Evolutionary conservation across 2,113 vertebrate species (phyloP).

Genomic region (Melozone crissalis): DNA sequence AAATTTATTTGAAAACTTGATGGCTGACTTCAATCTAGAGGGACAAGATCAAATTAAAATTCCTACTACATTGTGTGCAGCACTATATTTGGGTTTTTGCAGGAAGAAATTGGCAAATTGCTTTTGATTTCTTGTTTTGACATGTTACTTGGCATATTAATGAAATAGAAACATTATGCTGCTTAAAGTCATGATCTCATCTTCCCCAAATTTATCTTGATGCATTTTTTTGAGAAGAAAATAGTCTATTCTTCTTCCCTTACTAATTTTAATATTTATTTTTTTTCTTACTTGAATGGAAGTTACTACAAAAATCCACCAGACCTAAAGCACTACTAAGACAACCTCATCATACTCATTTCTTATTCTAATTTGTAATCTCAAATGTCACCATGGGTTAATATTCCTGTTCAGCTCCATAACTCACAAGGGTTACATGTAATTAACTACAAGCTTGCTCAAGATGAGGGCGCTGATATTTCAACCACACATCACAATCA

Average conservation of each 20-base stretch:
- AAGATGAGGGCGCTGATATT: not conserved
- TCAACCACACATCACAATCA: not conserved
- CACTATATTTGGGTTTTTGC: not conserved
- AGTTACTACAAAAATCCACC: not conserved
- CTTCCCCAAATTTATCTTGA: not conserved
- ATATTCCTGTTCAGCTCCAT: not conserved
- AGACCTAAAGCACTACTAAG: not conserved
- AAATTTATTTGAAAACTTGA: slow-evolving; percentile 41
- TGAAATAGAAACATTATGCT: not conserved
- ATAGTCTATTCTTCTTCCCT: not conserved
- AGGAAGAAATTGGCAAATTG: slow-evolving; percentile 25
- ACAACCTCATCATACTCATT: not conserved
- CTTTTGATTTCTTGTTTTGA: slow-evolving; percentile 53
- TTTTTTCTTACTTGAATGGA: not conserved
- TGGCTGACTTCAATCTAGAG: slow-evolving; percentile 16
- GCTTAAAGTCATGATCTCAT: slow-evolving; percentile 19
- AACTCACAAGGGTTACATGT: not conserved
- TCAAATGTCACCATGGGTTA: not conserved
- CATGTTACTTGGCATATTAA: slow-evolving; percentile 22
- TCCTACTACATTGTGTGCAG: not conserved
- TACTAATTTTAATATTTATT: not conserved
- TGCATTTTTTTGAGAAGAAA: not conserved
- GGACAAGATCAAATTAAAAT: slow-evolving; percentile 38
- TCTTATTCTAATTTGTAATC: not conserved
- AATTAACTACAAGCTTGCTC: not conserved